Percentiles rank a stretch among this genome's conserved stretches.
Evolutionary conservation across 2,888 invertebrate genomes (phyloP).

Genomic region (Abrostola triplasia): DNA sequence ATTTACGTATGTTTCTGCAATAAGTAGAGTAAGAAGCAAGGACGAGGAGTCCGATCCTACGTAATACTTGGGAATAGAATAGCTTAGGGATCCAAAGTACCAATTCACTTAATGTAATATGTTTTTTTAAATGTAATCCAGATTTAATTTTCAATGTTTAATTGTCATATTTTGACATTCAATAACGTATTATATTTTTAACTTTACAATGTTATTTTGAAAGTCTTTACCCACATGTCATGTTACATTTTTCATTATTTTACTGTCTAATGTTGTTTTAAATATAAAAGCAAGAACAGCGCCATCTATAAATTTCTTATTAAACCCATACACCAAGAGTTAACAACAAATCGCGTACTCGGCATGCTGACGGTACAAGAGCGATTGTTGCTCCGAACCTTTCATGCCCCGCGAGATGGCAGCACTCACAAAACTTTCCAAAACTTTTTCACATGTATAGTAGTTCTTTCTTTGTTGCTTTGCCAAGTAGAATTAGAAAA

Average conservation of each 20-base stretch:
- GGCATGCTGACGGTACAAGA: neutral
- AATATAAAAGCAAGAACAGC: neutral
- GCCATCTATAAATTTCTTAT: slow-evolving; percentile 33
- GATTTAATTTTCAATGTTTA: no score
- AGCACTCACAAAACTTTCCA: slow-evolving; percentile 48
- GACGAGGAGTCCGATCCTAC: no score
- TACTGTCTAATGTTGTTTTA: neutral
- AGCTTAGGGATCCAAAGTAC: no score
- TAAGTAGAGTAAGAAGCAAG: no score
- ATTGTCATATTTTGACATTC: no score
- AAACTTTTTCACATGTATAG: slow-evolving; percentile 6
- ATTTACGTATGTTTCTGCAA: no score
- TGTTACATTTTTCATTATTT: neutral
- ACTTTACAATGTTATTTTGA: no score
- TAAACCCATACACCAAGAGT: slow-evolving; percentile 4
- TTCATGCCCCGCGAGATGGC: slow-evolving; percentile 53
- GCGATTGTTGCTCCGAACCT: neutral
- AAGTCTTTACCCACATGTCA: neutral
- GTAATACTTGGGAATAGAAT: no score
- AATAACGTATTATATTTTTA: no score
- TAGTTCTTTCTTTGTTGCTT: slow-evolving; percentile 17
- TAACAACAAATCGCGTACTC: neutral
- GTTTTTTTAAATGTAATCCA: no score
- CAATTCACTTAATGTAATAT: no score
- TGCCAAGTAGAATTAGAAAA: slow-evolving; percentile 2